Evolutionary conservation across 2,113 vertebrate genomes (phyloP).

Genomic region (Syrrhaptes paradoxus): DNA sequence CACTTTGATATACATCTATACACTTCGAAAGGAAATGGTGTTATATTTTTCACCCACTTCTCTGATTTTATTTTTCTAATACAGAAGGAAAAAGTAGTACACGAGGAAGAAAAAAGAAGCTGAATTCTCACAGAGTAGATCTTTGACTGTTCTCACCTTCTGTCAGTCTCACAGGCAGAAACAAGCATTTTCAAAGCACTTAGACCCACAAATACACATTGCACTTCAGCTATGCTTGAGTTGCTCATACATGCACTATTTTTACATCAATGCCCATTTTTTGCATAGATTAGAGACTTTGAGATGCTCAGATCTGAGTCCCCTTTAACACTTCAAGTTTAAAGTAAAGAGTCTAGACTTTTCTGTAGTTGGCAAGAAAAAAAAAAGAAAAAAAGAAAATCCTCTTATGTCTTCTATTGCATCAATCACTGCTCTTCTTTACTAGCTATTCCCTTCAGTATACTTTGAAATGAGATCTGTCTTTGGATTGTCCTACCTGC

Average conservation of each 20-base stretch:
- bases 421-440: conserved; percentile 69
- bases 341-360: conserved; percentile 67
- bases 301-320: conserved; percentile 57
- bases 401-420: conserved; percentile 61
- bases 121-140: background rate
- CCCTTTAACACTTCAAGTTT: conserved; percentile 65
- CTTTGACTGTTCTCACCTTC: conserved; percentile 34
- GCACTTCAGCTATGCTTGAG: conserved; percentile 38
- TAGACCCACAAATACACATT: conserved; percentile 37
- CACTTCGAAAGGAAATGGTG: background rate
- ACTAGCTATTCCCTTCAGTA: conserved; percentile 72
- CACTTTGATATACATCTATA: background rate
- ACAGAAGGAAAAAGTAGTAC: background rate
- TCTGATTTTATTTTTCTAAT: background rate
- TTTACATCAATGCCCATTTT: conserved; percentile 65
- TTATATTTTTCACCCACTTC: background rate
- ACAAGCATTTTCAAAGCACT: conserved; percentile 51
- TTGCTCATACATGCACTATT: conserved; percentile 55
- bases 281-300: conserved; percentile 56
- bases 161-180: conserved; percentile 27
- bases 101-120: background rate
- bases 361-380: conserved; percentile 50
- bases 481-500: conserved; percentile 77
- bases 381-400: conserved; percentile 30
- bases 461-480: conserved; percentile 76